Percentiles rank a stretch among this genome's conserved stretches.
phyloP scores from a whole-genome alignment of 2,113 vertebrate species.

The Pterocles burchelli region DNA sequence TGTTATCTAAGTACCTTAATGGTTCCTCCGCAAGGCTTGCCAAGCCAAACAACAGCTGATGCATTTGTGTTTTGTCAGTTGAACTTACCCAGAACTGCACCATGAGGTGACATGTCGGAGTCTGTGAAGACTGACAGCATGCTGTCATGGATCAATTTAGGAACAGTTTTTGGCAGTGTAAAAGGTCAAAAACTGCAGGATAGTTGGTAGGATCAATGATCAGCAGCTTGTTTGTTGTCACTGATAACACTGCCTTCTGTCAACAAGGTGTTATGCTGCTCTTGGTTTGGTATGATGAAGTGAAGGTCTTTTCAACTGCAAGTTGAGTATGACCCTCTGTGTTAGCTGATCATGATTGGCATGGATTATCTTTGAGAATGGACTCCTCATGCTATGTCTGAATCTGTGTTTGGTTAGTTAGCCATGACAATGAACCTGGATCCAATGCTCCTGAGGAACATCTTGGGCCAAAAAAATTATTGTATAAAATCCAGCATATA shows the following conservation, averaged over 20 bases:
- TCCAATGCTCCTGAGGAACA: not conserved
- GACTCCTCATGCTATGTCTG: not conserved
- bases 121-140: not conserved
- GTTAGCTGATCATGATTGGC: not conserved
- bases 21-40: not conserved
- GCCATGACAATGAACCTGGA: not conserved
- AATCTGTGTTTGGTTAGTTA: not conserved
- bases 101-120: not conserved
- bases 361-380: not conserved
- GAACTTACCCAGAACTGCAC: not conserved
- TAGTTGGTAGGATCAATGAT: not conserved
- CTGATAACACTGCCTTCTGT: not conserved
- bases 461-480: not conserved
- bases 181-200: not conserved
- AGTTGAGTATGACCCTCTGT: not conserved
- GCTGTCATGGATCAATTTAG: not conserved
- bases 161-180: not conserved
- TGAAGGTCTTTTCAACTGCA: fast-evolving
- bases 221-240: not conserved
- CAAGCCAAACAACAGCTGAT: not conserved
- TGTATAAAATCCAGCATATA: not conserved
- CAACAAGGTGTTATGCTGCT: not conserved
- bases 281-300: not conserved
- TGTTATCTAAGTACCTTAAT: not conserved
- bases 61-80: not conserved